These are phyloP conservation scores for Drosophila micromelanica DNA, from an alignment of 1,140 invertebrate genomes.

Conservation along the genomic window DNA sequence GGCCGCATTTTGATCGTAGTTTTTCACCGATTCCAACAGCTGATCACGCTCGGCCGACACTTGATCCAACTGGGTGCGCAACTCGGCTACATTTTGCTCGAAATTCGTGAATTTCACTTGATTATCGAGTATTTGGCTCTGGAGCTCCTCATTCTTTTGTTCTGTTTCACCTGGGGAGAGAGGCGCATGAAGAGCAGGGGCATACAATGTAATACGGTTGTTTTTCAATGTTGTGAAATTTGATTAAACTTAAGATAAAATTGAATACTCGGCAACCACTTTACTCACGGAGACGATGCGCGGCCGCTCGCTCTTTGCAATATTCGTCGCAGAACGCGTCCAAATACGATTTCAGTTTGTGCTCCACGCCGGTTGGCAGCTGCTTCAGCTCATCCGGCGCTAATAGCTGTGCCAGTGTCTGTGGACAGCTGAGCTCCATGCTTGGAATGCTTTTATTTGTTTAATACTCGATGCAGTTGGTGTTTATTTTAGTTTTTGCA, in stretches of 20 bases:
- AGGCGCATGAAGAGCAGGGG: not conserved
- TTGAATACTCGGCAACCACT: not conserved
- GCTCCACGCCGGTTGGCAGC: slow-evolving; percentile 51
- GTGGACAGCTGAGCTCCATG: slow-evolving; percentile 53
- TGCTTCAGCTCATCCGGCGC: slow-evolving; percentile 53
- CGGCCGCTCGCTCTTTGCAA: slow-evolving; percentile 43
- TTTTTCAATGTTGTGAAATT: too few species aligned
- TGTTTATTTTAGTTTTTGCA: not conserved
- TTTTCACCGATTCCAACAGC: slow-evolving; percentile 86
- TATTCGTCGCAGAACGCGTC: slow-evolving; percentile 62
- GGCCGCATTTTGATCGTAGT: slow-evolving; percentile 86
- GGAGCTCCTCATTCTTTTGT: slow-evolving; percentile 86
- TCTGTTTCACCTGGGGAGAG: slow-evolving; percentile 85
- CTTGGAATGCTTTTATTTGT: slow-evolving; percentile 17
- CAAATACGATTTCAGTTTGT: slow-evolving; percentile 86
- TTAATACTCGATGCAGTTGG: not conserved
- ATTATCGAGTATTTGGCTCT: slow-evolving; percentile 87
- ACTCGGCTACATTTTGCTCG: slow-evolving; percentile 87
- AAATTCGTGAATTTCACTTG: slow-evolving; percentile 87
- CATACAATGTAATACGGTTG: not conserved
- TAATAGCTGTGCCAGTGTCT: slow-evolving; percentile 52
- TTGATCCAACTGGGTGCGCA: slow-evolving; percentile 87
- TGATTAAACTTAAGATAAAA: too few species aligned
- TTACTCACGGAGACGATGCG: slow-evolving; percentile 58
- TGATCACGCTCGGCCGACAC: slow-evolving; percentile 87